Percentiles rank a stretch among this genome's conserved stretches.
Evolutionary conservation across 2,888 invertebrate genomes (phyloP).

Genomic region (Dugesia japonica): DNA sequence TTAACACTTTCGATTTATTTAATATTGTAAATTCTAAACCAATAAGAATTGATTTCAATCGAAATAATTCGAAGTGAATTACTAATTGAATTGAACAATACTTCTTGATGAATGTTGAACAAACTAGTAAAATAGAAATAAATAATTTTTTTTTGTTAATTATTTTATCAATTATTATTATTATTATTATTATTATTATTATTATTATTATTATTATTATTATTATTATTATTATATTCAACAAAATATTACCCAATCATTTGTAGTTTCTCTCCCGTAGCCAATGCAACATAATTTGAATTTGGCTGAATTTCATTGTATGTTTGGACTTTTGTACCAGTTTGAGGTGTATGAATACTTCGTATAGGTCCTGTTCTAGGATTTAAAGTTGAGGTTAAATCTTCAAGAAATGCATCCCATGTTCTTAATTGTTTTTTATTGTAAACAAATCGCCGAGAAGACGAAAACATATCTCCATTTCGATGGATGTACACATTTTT

Average conservation of each 20-base stretch:
- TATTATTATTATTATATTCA: too few relatives aligned
- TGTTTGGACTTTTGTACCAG: not conserved
- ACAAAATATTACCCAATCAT: slow-evolving; percentile 8
- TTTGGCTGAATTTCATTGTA: slow-evolving; percentile 12
- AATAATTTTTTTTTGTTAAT: too few relatives aligned
- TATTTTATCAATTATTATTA: too few relatives aligned
- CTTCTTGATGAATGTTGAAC: too few relatives aligned
- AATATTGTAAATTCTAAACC: too few relatives aligned
- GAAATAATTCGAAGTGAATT: too few relatives aligned
- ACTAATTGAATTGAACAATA: too few relatives aligned
- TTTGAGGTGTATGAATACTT: slow-evolving; percentile 4
- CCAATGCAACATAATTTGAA: slow-evolving; percentile 17
- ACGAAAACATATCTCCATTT: slow-evolving; percentile 24
- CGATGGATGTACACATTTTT: slow-evolving; percentile 22
- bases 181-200: too few relatives aligned
- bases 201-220: too few relatives aligned
- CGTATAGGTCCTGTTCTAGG: slow-evolving; percentile 22
- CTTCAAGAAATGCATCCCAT: slow-evolving; percentile 23
- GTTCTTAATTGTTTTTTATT: slow-evolving; percentile 21
- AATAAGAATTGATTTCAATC: too few relatives aligned
- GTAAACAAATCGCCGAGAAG: not conserved
- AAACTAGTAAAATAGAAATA: too few relatives aligned
- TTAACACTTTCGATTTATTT: too few relatives aligned
- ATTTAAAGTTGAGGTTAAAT: slow-evolving; percentile 12
- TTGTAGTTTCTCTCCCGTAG: not conserved